Evolutionary conservation across 2,888 invertebrate species (phyloP).

Genomic region (Epinotia brunnichana): DNA sequence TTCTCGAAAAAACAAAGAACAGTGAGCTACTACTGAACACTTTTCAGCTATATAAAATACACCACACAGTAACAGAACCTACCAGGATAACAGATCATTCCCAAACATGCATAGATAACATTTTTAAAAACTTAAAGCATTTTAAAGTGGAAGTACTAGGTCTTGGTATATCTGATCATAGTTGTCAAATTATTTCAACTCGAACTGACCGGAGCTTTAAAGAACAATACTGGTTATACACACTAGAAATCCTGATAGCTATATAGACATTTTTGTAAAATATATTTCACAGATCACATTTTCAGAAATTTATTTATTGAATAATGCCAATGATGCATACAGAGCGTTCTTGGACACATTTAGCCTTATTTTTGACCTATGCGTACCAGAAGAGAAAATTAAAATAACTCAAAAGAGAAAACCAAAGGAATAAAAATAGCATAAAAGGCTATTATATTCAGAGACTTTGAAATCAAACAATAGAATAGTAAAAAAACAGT

Average conservation of each 20-base stretch:
- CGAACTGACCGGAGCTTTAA: neutral
- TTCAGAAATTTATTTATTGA: neutral
- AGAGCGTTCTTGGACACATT: neutral
- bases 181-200: neutral
- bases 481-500: neutral
- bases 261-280: neutral
- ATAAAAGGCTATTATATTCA: neutral
- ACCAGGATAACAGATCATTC: neutral
- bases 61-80: neutral
- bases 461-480: neutral
- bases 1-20: neutral
- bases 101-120: no score
- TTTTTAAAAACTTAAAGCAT: neutral
- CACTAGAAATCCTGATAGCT: neutral
- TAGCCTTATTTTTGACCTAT: neutral
- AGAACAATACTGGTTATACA: neutral
- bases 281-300: neutral
- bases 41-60: neutral
- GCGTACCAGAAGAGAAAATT: neutral
- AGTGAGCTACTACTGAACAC: neutral
- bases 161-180: neutral
- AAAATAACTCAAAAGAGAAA: slow-evolving; percentile 4
- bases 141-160: neutral
- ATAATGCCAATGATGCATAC: neutral
- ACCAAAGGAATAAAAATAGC: neutral